Conservation (phyloP, 2,113 vertebrate genomes). For the Leptocoma aspasia region DNA sequence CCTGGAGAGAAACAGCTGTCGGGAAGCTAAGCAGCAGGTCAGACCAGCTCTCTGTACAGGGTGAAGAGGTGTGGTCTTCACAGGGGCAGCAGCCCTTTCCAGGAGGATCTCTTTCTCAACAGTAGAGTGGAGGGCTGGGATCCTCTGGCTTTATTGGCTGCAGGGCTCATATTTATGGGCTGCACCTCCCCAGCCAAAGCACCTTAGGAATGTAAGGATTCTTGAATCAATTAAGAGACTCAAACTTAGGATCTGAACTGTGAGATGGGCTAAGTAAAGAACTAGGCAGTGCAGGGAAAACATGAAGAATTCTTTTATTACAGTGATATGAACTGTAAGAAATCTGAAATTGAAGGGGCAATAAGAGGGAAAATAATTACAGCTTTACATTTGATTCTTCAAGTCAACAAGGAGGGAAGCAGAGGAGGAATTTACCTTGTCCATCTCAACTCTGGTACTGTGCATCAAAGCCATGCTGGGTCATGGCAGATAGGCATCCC, state of each 20-base stretch:
- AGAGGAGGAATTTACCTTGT: neutral
- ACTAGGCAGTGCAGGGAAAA: neutral
- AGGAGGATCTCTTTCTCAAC: neutral
- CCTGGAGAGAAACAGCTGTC: conserved; percentile 47
- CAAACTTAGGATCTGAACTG: neutral
- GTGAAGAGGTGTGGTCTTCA: neutral
- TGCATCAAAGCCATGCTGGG: neutral
- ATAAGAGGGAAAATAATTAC: neutral
- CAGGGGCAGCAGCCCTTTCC: neutral
- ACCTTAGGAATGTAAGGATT: neutral
- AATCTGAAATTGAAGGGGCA: neutral
- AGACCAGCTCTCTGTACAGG: neutral
- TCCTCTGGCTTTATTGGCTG: neutral
- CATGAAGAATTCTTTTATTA: neutral
- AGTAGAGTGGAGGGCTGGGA: neutral
- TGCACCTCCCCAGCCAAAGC: neutral
- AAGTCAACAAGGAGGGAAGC: neutral
- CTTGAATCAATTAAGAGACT: neutral
- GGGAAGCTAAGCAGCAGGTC: conserved; percentile 74
- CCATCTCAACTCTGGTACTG: neutral
- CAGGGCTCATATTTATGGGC: neutral
- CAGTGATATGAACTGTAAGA: neutral
- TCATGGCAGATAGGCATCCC: neutral
- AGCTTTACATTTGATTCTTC: neutral
- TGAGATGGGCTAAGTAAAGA: neutral